Conservation (phyloP, 1,140 invertebrate species). For the Drosophila orena region DNA sequence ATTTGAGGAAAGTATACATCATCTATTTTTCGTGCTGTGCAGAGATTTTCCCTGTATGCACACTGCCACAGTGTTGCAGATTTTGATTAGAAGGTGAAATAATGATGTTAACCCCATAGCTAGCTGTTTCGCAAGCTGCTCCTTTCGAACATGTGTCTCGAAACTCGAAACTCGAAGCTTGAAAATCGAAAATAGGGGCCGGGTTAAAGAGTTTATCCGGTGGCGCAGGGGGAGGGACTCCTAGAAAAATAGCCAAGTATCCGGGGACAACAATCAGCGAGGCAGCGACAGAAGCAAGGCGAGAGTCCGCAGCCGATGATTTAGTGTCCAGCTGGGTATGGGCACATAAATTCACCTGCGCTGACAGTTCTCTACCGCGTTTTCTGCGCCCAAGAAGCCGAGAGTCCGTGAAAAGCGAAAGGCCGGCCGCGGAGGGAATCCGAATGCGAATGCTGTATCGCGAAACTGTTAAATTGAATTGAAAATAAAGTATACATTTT, state of each 20-base stretch:
- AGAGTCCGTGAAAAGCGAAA: conserved; percentile 65
- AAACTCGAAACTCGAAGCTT: conserved; percentile 4
- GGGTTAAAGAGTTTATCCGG: conserved; percentile 65
- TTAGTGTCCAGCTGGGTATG: conserved; percentile 76
- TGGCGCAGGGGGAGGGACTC: neutral
- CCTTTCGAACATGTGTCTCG: conserved; percentile 35
- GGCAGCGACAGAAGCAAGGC: conserved; percentile 31
- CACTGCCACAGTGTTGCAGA: conserved; percentile 56
- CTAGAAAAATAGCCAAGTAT: conserved; percentile 24
- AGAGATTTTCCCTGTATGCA: neutral
- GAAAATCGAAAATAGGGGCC: conserved; percentile 57
- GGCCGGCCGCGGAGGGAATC: conserved; percentile 55
- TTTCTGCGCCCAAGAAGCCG: conserved; percentile 36
- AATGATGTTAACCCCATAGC: conserved; percentile 78
- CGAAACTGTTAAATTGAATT: conserved; percentile 69
- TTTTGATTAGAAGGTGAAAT: conserved; percentile 84
- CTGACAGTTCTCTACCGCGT: conserved; percentile 60
- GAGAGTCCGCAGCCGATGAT: conserved; percentile 59
- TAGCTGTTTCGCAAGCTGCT: conserved; percentile 53
- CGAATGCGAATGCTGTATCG: conserved; percentile 9
- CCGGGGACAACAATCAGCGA: conserved; percentile 36
- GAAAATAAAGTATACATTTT: conserved; percentile 54
- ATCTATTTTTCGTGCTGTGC: conserved; percentile 7
- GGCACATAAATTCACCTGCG: conserved; percentile 81
- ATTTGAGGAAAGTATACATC: neutral